Evolutionary conservation across 2,797 vertebrate species (phyloP).

Genomic region (Sebastes goodei): DNA sequence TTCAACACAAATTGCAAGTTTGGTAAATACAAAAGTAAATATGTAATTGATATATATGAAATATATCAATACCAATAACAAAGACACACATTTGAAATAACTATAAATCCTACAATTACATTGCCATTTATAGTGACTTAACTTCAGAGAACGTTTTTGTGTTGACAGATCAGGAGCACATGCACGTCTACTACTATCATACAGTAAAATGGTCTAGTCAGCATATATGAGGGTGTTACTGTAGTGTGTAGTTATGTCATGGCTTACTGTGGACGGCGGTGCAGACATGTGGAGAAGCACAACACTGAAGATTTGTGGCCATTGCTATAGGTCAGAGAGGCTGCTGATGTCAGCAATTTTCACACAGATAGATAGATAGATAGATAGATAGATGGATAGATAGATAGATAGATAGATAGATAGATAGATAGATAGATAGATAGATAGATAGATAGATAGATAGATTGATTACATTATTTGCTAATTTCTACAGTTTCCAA

Average conservation of each 20-base stretch:
- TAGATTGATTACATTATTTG: not conserved
- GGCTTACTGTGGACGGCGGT: conserved; percentile 35
- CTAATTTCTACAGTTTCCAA: not conserved
- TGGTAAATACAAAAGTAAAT: not conserved
- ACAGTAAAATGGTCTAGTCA: conserved; percentile 20
- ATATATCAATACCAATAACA: too few species aligned
- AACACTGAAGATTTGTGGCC: conserved; percentile 33
- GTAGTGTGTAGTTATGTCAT: conserved; percentile 34
- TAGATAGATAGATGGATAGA: not conserved
- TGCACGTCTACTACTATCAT: not conserved
- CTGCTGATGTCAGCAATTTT: conserved; percentile 47
- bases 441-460: not conserved
- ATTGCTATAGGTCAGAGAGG: conserved; percentile 20
- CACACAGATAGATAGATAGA: not conserved
- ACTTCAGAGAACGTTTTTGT: not conserved
- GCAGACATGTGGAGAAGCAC: conserved; percentile 41
- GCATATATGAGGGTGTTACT: conserved; percentile 13
- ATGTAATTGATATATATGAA: not conserved
- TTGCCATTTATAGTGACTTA: not conserved
- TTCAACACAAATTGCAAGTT: conserved; percentile 1
- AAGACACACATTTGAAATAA: not conserved
- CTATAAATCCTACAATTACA: not conserved
- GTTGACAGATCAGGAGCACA: conserved; percentile 2
- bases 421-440: not conserved
- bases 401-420: conserved; percentile 1